Conservation (phyloP, 1,140 invertebrate genomes). For the Doryteuthis pealeii region DNA sequence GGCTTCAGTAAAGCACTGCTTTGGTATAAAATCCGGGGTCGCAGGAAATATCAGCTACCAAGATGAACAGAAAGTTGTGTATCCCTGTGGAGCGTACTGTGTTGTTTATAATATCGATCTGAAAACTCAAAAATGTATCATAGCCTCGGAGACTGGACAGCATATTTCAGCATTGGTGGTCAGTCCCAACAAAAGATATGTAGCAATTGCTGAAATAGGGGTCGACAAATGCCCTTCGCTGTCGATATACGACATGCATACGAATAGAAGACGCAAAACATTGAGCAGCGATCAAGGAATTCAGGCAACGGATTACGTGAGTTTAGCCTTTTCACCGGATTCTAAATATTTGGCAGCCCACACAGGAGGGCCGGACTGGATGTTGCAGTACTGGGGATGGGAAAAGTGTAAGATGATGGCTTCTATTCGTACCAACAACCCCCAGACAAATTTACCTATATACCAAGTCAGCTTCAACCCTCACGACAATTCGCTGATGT, state of each 20-base stretch:
- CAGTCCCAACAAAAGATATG: constrained; percentile 2
- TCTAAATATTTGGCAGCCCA: constrained; percentile 77
- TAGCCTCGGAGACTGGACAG: neutral
- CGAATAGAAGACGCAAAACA: constrained; percentile 59
- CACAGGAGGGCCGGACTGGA: constrained; percentile 78
- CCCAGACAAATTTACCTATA: constrained; percentile 13
- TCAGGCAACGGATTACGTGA: constrained; percentile 66
- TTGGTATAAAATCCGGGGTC: constrained; percentile 57
- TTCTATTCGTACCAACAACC: constrained; percentile 68
- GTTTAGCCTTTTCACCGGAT: constrained; percentile 76
- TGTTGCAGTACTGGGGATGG: constrained; percentile 79
- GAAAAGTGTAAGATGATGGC: constrained; percentile 82
- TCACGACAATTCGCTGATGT: constrained; percentile 73
- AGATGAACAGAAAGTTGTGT: constrained; percentile 4
- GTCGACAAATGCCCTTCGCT: constrained; percentile 59
- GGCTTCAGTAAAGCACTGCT: constrained; percentile 56
- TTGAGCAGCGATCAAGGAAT: constrained; percentile 50
- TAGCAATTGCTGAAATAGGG: constrained; percentile 9
- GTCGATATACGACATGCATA: constrained; percentile 62
- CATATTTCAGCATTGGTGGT: neutral
- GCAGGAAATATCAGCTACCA: constrained; percentile 52
- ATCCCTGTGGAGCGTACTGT: neutral
- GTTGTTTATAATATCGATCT: constrained; percentile 2
- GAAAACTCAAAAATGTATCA: constrained; percentile 9
- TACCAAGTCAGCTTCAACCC: constrained; percentile 73